A percentile compares a stretch with the other conserved stretches of the same genome.
Conservation (phyloP, 2,797 vertebrate genomes). For the Helarctos malayanus region DNA sequence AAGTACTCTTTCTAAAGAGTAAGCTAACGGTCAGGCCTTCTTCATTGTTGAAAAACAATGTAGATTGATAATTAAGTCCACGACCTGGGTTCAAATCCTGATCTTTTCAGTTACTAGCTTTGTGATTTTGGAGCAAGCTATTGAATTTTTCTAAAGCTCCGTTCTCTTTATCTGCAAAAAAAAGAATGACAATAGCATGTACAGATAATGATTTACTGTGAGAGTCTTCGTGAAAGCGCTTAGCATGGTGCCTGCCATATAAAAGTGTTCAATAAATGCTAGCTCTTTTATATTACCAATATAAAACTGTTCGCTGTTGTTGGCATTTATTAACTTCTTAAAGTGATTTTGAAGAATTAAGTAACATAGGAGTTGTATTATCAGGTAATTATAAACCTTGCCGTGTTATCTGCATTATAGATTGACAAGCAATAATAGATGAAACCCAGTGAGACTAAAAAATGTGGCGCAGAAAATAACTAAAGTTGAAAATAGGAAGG, state of each 20-base stretch:
- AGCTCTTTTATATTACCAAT: constrained; percentile 12
- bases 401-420: not conserved
- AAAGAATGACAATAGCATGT: not conserved
- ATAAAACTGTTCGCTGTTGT: constrained; percentile 40
- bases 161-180: constrained; percentile 46
- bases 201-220: not conserved
- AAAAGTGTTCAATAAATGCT: not conserved
- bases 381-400: constrained; percentile 28
- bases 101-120: not conserved
- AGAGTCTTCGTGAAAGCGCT: not conserved
- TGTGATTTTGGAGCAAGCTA: not conserved
- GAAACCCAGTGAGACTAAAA: not conserved
- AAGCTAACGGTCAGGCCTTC: not conserved
- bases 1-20: not conserved
- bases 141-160: constrained; percentile 29
- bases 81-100: constrained; percentile 18
- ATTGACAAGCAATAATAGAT: constrained; percentile 24
- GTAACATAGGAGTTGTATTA: constrained; percentile 16
- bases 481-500: constrained; percentile 67
- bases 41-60: not conserved
- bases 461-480: constrained; percentile 67
- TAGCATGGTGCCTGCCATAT: not conserved
- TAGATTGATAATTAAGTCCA: not conserved
- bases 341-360: constrained; percentile 69
- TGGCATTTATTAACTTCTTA: constrained; percentile 40